phyloP scores from a whole-genome alignment of 1,140 invertebrate genomes.

The Goniozus legneri region DNA sequence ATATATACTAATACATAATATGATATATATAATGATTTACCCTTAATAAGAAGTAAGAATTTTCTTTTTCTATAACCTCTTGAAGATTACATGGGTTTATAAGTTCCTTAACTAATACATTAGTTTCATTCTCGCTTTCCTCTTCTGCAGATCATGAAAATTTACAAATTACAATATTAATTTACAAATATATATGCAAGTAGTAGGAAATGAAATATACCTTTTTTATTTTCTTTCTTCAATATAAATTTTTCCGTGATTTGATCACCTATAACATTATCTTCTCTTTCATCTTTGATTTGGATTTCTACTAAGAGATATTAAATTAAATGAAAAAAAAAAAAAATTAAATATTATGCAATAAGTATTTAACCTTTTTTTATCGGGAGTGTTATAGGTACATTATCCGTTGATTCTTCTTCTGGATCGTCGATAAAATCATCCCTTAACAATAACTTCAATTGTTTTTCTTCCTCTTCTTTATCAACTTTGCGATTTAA shows the following conservation, averaged over 20 bases:
- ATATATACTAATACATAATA: background rate
- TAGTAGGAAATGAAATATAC: too few species aligned
- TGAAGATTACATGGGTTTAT: too few species aligned
- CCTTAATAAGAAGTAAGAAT: conserved; percentile 42
- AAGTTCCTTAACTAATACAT: too few species aligned
- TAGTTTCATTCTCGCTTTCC: too few species aligned
- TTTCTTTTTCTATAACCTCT: conserved; percentile 35
- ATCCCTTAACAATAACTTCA: conserved; percentile 38
- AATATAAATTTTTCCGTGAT: too few species aligned
- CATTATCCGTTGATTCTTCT: conserved; percentile 27
- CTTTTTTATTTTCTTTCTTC: conserved; percentile 14
- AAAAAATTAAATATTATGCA: conserved; percentile 6
- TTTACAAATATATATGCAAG: too few species aligned
- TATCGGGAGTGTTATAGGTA: conserved; percentile 34
- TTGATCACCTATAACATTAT: too few species aligned
- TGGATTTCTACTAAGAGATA: too few species aligned
- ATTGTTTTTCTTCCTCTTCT: conserved; percentile 39
- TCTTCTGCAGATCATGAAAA: too few species aligned
- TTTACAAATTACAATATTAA: too few species aligned
- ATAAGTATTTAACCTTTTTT: conserved; percentile 14
- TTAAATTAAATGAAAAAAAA: too few species aligned
- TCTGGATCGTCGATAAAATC: conserved; percentile 40
- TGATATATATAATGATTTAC: conserved; percentile 19
- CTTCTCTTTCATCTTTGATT: conserved; percentile 3
- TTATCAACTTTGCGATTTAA: conserved; percentile 37